phyloP scores from a whole-genome alignment of 2,888 invertebrate species.

The Phortica magna region DNA sequence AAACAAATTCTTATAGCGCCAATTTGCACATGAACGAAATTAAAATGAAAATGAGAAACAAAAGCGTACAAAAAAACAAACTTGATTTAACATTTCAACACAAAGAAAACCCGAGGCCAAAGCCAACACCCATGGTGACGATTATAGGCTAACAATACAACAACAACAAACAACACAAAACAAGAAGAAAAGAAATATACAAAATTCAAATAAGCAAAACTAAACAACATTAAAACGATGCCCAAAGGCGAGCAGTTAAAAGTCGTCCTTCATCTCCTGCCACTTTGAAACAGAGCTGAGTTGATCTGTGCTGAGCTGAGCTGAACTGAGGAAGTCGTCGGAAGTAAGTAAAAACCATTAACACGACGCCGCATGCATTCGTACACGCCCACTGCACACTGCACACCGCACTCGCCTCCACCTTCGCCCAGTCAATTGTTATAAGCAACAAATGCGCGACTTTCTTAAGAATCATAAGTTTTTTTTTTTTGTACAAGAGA shows the following conservation, averaged over 20 bases:
- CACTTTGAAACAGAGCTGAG: neutral
- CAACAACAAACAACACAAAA: constrained; percentile 28
- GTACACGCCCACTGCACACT: too few species aligned
- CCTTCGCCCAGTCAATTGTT: neutral
- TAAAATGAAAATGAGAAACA: neutral
- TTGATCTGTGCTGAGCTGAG: neutral
- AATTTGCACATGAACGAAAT: constrained; percentile 62
- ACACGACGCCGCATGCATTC: constrained; percentile 25
- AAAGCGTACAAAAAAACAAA: neutral
- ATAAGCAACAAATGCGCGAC: constrained; percentile 8
- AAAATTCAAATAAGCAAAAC: constrained; percentile 38
- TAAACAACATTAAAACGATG: constrained; percentile 49
- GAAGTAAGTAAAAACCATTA: constrained; percentile 36
- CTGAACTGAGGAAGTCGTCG: neutral
- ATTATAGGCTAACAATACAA: constrained; percentile 59
- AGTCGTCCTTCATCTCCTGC: neutral
- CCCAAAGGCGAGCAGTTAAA: constrained; percentile 40
- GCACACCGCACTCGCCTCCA: neutral
- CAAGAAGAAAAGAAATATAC: constrained; percentile 21
- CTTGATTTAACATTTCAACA: constrained; percentile 57
- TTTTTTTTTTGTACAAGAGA: constrained; percentile 33
- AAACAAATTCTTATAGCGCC: constrained; percentile 59
- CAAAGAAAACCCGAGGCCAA: constrained; percentile 37
- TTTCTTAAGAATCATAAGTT: neutral
- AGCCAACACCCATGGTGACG: constrained; percentile 72